Evolutionary conservation across 1,140 invertebrate genomes (phyloP).

Genomic region (Hormaphis cornu): DNA sequence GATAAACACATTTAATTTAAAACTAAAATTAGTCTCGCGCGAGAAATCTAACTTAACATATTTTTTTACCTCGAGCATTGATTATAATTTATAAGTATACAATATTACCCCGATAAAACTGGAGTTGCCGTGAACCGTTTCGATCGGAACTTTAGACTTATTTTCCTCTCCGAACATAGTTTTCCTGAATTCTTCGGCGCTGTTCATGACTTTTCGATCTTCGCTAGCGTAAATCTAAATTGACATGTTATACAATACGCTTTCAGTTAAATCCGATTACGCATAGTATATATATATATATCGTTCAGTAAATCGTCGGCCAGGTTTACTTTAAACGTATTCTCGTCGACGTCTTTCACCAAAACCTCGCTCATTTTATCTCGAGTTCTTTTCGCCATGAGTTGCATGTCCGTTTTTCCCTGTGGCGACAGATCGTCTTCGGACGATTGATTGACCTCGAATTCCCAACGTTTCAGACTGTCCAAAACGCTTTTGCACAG

Average conservation of each 20-base stretch:
- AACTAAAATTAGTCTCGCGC: too few species aligned
- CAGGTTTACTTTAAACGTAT: conserved; percentile 12
- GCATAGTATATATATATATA: too few species aligned
- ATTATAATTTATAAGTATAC: neutral
- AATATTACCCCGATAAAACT: conserved; percentile 10
- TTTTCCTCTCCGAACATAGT: conserved; percentile 18
- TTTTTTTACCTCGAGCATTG: too few species aligned
- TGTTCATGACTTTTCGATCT: conserved; percentile 31
- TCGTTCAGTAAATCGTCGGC: too few species aligned
- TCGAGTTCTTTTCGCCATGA: conserved; percentile 35
- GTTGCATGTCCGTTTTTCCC: conserved; percentile 35
- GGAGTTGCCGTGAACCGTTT: neutral
- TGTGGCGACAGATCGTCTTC: conserved; percentile 33
- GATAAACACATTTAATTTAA: too few species aligned
- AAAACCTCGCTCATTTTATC: conserved; percentile 29
- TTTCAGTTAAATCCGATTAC: too few species aligned
- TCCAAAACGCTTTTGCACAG: conserved; percentile 36
- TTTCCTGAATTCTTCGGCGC: conserved; percentile 31
- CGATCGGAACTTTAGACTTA: neutral
- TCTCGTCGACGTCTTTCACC: neutral
- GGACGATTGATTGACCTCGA: conserved; percentile 21
- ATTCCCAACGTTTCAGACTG: conserved; percentile 36
- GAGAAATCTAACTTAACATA: too few species aligned
- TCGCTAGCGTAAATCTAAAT: conserved; percentile 9
- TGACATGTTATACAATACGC: too few species aligned